Conservation (phyloP, 2,113 vertebrate genomes). For the Prinia subflava region DNA sequence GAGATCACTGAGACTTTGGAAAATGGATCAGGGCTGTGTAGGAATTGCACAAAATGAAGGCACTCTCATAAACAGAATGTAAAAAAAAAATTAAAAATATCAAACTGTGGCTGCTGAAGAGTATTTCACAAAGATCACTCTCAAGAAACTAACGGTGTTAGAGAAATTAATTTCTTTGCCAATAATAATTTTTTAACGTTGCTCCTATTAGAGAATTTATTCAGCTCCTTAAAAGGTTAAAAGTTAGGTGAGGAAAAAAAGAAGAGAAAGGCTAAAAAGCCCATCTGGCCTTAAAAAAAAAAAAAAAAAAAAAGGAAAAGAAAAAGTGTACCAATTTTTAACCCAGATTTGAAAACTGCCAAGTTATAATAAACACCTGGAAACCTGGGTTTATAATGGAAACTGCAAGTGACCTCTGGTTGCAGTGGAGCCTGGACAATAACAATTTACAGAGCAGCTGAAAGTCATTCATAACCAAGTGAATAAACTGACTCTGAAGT, state of each 20-base stretch:
- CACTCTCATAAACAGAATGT: background rate
- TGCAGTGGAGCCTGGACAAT: slow-evolving; percentile 45
- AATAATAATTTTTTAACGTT: background rate
- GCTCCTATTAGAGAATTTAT: background rate
- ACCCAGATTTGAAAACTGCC: slow-evolving; percentile 52
- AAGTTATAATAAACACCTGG: slow-evolving; percentile 67
- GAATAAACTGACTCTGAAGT: slow-evolving; percentile 35
- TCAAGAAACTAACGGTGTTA: background rate
- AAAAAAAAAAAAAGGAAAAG: background rate
- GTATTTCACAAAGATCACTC: background rate
- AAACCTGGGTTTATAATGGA: slow-evolving; percentile 45
- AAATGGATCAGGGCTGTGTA: background rate
- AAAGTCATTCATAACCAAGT: slow-evolving; percentile 60
- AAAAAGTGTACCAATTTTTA: slow-evolving; percentile 34
- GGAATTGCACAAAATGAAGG: background rate
- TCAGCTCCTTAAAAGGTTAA: slow-evolving; percentile 21
- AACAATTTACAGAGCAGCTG: slow-evolving; percentile 60
- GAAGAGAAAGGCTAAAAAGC: background rate
- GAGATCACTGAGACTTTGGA: background rate
- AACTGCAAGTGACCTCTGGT: slow-evolving; percentile 48
- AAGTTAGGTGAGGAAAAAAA: background rate
- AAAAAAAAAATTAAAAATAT: background rate
- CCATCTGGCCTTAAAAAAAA: slow-evolving; percentile 8
- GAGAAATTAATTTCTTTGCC: background rate
- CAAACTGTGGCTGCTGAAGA: background rate